Base-by-base conservation (phyloP, 2,113 vertebrate genomes). In the Pelobates fuscus region DNA sequence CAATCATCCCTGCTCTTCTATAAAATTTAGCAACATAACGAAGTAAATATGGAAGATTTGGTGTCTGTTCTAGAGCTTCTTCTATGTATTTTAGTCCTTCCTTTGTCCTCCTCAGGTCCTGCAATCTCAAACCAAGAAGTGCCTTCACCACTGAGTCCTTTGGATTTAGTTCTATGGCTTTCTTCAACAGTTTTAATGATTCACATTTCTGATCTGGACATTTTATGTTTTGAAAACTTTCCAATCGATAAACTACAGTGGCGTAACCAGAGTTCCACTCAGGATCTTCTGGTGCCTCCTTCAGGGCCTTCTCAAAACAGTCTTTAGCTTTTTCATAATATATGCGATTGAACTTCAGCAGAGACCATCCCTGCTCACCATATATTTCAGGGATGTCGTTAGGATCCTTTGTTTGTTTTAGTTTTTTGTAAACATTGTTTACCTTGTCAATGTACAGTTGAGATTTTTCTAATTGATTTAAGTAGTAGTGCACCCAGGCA, bases 1-100 rank as follows among this genome's bases (percentile, higher is more conserved):
- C 49, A 23, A 77, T 2, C 1, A 80, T 4, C 21, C 79, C 62
- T 78, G 84, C 86, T 59, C 41, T 89, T 74, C 91, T 89, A 62
- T 93, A 93, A 84, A 93, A 94, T 43, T 79, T 92, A 23, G 85
- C 89, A 24, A 86, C 89, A 17, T 94, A 87, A 12, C 87, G 80
- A 41, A 87, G 82, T 18, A 90, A 77, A 26, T 90, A 54, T 8
- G 90, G 86, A 17, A 83, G 15, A 20, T 82, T 54, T 1, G 91
- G 83, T 23, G 83, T 81, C 26, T 86, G 83, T 62, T 75, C 27
- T 59, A 92, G 74, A 10, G 85, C 89, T 81, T 83, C 77, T 64
- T 86, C 71, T 78, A 93, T 89, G 43, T 88, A 86, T 0, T 0
- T 77, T 78, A 83, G 81, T 8, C 88, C 91, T 80, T 93, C 87